Evolutionary conservation across 2,888 invertebrate genomes (phyloP), one percentile per base, ranked within the genome.

Genomic region (Oscheius sp.): DNA sequence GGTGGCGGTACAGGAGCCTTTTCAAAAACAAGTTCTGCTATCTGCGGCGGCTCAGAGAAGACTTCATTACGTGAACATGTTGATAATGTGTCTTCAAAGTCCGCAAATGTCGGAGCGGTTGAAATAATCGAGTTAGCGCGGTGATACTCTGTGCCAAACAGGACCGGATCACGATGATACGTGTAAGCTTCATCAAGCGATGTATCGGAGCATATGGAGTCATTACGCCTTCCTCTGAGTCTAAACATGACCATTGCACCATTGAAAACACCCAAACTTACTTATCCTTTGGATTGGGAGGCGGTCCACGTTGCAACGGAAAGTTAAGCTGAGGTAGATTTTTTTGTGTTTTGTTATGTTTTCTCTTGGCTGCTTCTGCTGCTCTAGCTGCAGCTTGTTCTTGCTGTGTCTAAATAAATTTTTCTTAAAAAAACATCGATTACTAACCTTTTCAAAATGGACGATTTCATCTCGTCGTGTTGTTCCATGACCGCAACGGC

Each of bases 401-500:
- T 43, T 61, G 43, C n/a, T 41, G 21, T 13, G 41, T 61, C 43
- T 55, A 55, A 55, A 13, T 7, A 55, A 23, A 13, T 23, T 6
- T 3, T 55, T 23, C 3, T 6, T 6, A 23, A 25, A 13, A 25
- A 25, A 21, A 16, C 55, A 43, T 41, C 5, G 35, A 35, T 3
- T 35, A 41, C 27, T 3, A 13, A 61, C 61, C 23, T 49, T 66
- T 16, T 27, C 49, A 29, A 49, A 78, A 21, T 74, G 61, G 9
- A 73, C 74, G 18, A 73, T 69, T 46, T 78, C 76, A 43, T 80
- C 78, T 2, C 78, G 45, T 41, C 72, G 56, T 52, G 76, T 73
- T 35, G 73, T 70, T 72, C 80, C 80, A 9, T 53, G 56, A 16
- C 78, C 78, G 27, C 80, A 80, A 55, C 74, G 73, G 56, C 80